phyloP scores from a whole-genome alignment of 2,888 invertebrate genomes.

The Candidula unifasciata region DNA sequence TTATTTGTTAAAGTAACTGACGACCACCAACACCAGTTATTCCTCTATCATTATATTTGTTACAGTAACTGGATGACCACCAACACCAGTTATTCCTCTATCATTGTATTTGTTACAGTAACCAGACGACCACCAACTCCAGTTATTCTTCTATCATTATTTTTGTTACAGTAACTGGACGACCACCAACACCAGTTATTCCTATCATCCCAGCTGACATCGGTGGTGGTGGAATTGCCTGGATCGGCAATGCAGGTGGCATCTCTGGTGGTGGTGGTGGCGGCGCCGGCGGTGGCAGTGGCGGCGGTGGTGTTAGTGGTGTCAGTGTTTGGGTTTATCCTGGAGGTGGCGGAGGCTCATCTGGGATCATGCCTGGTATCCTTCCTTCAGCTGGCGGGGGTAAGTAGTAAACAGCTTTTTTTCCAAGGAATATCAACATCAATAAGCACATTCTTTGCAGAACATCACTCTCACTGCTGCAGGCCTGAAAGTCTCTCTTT shows the following conservation, averaged over 20 bases:
- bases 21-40: too few species aligned
- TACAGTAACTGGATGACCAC: too few species aligned
- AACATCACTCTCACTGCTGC: too few species aligned
- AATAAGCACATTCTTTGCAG: too few species aligned
- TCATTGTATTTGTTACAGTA: too few species aligned
- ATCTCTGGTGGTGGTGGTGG: slow-evolving; percentile 37
- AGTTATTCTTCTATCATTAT: background rate
- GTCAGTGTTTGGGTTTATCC: slow-evolving; percentile 54
- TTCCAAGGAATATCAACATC: too few species aligned
- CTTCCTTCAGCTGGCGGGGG: slow-evolving; percentile 20
- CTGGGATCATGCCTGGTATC: slow-evolving; percentile 41
- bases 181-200: slow-evolving; percentile 41
- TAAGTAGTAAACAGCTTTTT: background rate
- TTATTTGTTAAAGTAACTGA: too few species aligned
- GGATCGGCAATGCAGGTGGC: slow-evolving; percentile 49
- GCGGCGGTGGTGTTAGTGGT: slow-evolving; percentile 45
- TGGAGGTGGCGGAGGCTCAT: slow-evolving; percentile 54
- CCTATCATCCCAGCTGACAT: slow-evolving; percentile 59
- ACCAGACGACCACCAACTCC: too few species aligned
- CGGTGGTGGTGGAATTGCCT: slow-evolving; percentile 57
- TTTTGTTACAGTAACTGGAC: background rate
- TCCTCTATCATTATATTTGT: too few species aligned
- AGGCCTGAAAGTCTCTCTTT: too few species aligned
- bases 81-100: too few species aligned
- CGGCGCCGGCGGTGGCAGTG: slow-evolving; percentile 50